These are phyloP conservation scores for Aromia moschata DNA, from an alignment of 2,888 invertebrate genomes.

Conservation along the genomic window DNA sequence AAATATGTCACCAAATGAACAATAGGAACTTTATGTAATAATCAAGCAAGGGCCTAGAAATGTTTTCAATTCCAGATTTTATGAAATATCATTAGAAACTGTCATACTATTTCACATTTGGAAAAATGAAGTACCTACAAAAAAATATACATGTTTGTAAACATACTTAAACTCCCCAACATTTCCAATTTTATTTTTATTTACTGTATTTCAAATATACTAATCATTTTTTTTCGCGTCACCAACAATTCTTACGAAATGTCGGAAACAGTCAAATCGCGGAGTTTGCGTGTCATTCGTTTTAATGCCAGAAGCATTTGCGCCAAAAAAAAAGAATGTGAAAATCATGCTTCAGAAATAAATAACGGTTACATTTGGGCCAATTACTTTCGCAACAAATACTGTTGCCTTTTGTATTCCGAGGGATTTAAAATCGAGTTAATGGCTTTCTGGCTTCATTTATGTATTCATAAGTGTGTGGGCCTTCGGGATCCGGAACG, in stretches of 20 bases:
- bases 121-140: too few species aligned
- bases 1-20: too few species aligned
- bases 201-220: too few species aligned
- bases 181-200: too few species aligned
- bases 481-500: neutral
- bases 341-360: conserved; percentile 9
- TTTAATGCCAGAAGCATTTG: neutral
- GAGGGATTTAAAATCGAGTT: neutral
- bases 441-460: conserved; percentile 12
- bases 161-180: too few species aligned
- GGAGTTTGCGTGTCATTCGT: neutral
- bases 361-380: conserved; percentile 9
- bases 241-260: neutral
- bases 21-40: too few species aligned
- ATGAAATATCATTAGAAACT: too few species aligned
- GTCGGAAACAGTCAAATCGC: neutral
- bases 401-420: conserved; percentile 5
- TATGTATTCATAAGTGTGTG: conserved; percentile 10
- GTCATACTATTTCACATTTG: too few species aligned
- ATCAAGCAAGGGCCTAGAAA: too few species aligned
- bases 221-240: too few species aligned
- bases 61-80: too few species aligned
- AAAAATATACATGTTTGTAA: too few species aligned
- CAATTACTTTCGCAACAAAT: conserved; percentile 3
- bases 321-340: conserved; percentile 2